Base-by-base conservation (phyloP, 2,888 invertebrate species). In the Euclidia mi region DNA sequence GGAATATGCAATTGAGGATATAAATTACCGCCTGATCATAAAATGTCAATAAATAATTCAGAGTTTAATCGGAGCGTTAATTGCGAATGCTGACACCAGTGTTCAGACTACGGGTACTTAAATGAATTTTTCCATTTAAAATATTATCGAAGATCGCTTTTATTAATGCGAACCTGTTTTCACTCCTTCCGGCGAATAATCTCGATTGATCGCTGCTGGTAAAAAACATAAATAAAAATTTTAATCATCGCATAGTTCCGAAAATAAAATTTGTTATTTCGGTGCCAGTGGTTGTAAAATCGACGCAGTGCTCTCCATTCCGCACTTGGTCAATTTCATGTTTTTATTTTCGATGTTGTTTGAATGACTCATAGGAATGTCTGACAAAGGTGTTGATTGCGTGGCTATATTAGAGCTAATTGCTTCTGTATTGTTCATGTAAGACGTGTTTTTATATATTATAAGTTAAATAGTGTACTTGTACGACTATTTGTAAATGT, bases 41-140 rank as follows among this genome's bases (percentile, higher is more conserved):
- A 74, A 79, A 80, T 78, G 70, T 76, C 81, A 79, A 85, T 87
- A 82, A 82, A 85, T 84, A 81, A 83, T 87, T 84, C 84, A 83
- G 76, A 75, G 61, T 83, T 80, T 85, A 87, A 87, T 85, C 79
- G 79, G 64, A 66, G 71, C 82, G 81, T 79, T 88, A 87, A 88
- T 88, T 83, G 81, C 76, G 53, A 49, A 29, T 50, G 55, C 66
- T 53, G 62, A 49, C 37, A 46, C 44, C 50, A 58, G 41, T 46
- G 44, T 35, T n/a, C 40, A 50, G 45, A 34, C 47, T 35, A 43
- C 42, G 53, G 53, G 56, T 52, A n/a, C n/a, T n/a, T 68, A 58
- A 75, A 81, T 76, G 58, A 76, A 66, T 79, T 79, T 81, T 81
- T 78, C 65, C 71, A 74, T 77, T 79, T 79, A 82, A 85, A 83